phyloP scores from a whole-genome alignment of 1,140 invertebrate species.

The Amphibalanus amphitrite region DNA sequence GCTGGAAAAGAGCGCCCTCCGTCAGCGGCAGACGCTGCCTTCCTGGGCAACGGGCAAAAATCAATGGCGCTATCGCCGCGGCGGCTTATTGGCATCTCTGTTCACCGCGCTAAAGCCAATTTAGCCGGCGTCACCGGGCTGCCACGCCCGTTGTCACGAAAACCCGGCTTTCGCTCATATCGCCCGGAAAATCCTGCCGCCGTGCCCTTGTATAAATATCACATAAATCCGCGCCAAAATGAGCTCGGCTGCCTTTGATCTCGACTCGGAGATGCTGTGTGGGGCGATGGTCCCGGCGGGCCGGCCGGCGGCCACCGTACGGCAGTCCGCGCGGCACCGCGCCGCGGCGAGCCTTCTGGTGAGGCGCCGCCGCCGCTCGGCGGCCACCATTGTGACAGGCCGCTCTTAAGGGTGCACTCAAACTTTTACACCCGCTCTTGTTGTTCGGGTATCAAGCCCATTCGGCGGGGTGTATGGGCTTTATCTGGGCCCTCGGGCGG shows the following conservation, averaged over 20 bases:
- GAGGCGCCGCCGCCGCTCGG: too few relatives aligned
- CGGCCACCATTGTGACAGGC: background rate
- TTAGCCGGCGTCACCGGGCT: background rate
- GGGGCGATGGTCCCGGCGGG: too few relatives aligned
- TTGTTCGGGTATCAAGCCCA: background rate
- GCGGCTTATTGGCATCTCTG: background rate
- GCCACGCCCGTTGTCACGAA: background rate
- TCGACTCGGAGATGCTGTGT: background rate
- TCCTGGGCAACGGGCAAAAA: background rate
- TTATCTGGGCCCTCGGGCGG: background rate
- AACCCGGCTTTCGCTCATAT: background rate
- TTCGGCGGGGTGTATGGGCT: background rate
- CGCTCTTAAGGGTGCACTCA: background rate
- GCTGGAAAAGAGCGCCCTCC: background rate
- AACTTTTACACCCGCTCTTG: background rate
- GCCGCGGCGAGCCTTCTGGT: background rate
- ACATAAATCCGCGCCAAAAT: background rate
- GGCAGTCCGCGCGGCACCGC: background rate
- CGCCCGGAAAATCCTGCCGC: background rate
- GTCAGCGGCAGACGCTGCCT: background rate
- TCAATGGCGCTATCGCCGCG: background rate
- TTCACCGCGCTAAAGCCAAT: background rate
- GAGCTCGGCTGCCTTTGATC: background rate
- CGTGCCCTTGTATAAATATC: background rate
- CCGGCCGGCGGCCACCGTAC: too few relatives aligned